These are phyloP conservation scores for Cistogaster globosa DNA, from an alignment of 2,888 invertebrate species.

Conservation along the genomic window DNA sequence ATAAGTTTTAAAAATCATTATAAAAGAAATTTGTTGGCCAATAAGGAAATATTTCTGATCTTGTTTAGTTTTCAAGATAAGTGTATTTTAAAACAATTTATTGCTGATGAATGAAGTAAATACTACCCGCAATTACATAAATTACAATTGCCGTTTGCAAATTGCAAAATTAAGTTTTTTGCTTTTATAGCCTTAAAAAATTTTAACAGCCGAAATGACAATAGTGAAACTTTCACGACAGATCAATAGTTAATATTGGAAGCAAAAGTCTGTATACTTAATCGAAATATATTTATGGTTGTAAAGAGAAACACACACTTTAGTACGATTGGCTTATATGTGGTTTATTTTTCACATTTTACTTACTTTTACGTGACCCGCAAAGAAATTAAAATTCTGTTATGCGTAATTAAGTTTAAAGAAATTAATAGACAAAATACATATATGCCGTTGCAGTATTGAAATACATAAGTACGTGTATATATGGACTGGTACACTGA, in stretches of 20 bases:
- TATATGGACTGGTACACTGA: constrained; percentile 12
- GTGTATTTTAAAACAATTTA: too few relatives aligned
- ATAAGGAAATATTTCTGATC: too few relatives aligned
- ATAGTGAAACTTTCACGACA: constrained; percentile 30
- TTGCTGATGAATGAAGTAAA: too few relatives aligned
- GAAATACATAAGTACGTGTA: constrained; percentile 6
- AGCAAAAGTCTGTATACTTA: constrained; percentile 12
- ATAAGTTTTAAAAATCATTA: too few relatives aligned
- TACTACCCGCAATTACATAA: too few relatives aligned
- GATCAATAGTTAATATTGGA: constrained; percentile 33
- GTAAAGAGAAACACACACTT: neutral
- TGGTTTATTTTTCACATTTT: neutral
- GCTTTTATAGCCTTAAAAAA: neutral
- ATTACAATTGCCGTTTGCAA: too few relatives aligned
- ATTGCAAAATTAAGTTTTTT: too few relatives aligned
- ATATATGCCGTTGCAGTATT: constrained; percentile 27
- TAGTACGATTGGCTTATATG: neutral
- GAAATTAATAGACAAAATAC: constrained; percentile 4
- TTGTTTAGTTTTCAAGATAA: too few relatives aligned
- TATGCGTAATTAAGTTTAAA: constrained; percentile 41
- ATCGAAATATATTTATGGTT: constrained; percentile 16
- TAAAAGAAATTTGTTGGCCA: too few relatives aligned
- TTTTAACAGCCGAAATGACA: constrained; percentile 2
- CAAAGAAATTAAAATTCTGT: constrained; percentile 62
- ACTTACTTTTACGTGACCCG: constrained; percentile 51